phyloP scores from a whole-genome alignment of 2,888 invertebrate genomes.

The Lomographa bimaculata region DNA sequence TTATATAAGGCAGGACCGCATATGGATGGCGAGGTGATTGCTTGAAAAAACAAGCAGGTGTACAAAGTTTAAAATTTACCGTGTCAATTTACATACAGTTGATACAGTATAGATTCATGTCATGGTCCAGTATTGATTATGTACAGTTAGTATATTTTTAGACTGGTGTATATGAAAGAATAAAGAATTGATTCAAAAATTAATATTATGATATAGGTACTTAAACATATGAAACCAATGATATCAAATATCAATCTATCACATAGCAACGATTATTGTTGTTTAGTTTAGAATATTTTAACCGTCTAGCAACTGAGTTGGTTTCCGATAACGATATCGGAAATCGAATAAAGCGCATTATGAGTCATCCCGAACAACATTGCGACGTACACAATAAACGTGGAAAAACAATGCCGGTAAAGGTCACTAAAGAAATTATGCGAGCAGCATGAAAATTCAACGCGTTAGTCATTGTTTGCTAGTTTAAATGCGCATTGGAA shows the following conservation, averaged over 20 bases:
- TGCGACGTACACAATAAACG: constrained; percentile 40
- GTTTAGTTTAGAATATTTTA: constrained; percentile 4
- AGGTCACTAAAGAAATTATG: constrained; percentile 68
- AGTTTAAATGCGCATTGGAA: constrained; percentile 31
- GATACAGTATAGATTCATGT: neutral
- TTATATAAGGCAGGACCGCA: constrained; percentile 28
- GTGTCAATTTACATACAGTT: constrained; percentile 1
- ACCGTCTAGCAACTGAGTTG: constrained; percentile 12
- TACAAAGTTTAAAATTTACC: constrained; percentile 6
- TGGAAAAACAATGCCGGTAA: constrained; percentile 61
- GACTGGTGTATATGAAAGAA: neutral
- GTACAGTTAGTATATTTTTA: neutral
- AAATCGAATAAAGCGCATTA: constrained; percentile 34
- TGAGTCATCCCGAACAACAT: constrained; percentile 55
- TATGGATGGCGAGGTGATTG: constrained; percentile 13
- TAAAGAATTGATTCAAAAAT: too few relatives aligned
- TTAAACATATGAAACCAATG: too few relatives aligned
- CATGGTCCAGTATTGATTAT: neutral
- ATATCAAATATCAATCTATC: too few relatives aligned
- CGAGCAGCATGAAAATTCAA: constrained; percentile 63
- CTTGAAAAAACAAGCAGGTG: constrained; percentile 23
- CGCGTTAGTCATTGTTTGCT: constrained; percentile 57
- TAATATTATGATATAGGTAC: too few relatives aligned
- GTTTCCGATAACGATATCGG: constrained; percentile 37
- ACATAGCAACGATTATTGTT: neutral